Conservation (phyloP, 2,888 invertebrate species). For the Chirona hameri region DNA sequence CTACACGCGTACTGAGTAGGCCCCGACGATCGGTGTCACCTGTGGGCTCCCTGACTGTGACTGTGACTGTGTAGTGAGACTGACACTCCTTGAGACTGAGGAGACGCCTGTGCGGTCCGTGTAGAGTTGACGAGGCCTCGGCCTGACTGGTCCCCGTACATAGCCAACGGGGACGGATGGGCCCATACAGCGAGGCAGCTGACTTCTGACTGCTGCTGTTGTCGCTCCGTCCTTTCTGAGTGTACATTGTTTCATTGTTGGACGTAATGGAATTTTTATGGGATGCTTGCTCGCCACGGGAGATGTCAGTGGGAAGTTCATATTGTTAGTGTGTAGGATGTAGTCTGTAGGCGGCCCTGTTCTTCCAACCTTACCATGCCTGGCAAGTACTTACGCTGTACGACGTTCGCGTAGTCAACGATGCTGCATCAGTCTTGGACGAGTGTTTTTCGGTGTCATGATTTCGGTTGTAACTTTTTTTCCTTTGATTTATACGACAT, state of each 20-base stretch:
- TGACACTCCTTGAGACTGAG: too few species aligned
- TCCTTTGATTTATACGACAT: background rate
- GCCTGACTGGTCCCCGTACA: too few species aligned
- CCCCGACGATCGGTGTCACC: too few species aligned
- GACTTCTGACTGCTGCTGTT: background rate
- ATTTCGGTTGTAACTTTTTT: background rate
- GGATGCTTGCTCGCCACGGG: constrained; percentile 60
- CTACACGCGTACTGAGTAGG: too few species aligned
- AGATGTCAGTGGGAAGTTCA: background rate
- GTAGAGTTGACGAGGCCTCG: too few species aligned
- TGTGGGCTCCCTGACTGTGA: too few species aligned
- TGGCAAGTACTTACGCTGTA: background rate
- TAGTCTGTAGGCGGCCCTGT: background rate
- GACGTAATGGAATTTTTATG: constrained; percentile 23
- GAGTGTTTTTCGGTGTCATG: background rate
- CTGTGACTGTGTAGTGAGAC: too few species aligned
- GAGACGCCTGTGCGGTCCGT: too few species aligned
- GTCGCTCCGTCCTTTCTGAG: background rate
- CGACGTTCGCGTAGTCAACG: background rate
- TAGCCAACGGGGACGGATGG: too few species aligned
- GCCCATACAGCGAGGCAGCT: too few species aligned
- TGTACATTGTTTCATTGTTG: constrained; percentile 1
- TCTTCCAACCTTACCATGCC: background rate
- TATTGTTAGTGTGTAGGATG: background rate
- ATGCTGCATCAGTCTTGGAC: background rate